Conservation (phyloP, 2,797 vertebrate genomes). For the Labroides dimidiatus region DNA sequence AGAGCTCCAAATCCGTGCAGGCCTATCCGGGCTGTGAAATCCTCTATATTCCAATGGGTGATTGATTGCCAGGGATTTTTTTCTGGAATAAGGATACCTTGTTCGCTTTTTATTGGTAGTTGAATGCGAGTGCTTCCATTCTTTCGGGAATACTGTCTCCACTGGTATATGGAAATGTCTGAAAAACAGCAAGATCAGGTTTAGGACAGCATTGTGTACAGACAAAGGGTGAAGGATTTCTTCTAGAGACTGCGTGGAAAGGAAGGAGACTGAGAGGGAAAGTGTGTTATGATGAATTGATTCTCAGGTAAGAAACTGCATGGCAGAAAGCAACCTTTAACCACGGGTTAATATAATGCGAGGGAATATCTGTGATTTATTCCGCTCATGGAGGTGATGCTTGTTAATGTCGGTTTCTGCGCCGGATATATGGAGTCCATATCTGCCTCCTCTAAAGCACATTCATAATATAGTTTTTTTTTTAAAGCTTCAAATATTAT, state of each 20-base stretch:
- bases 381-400: conserved; percentile 85
- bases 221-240: conserved; percentile 99
- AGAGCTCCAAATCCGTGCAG: conserved; percentile 76
- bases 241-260: conserved; percentile 90
- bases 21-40: conserved; percentile 68
- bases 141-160: conserved; percentile 99
- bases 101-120: conserved; percentile 98
- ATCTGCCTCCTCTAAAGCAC: conserved; percentile 51
- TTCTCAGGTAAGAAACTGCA: conserved; percentile 98
- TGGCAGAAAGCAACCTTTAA: conserved; percentile 94
- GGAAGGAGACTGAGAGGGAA: conserved; percentile 88
- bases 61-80: conserved; percentile 85
- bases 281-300: conserved; percentile 97
- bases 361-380: conserved; percentile 90
- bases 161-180: conserved; percentile 96
- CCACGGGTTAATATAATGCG: conserved; percentile 87
- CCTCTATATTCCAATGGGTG: conserved; percentile 79
- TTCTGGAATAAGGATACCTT: conserved; percentile 85
- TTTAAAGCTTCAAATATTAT: conserved; percentile 80
- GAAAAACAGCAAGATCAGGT: conserved; percentile 98
- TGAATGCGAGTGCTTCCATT: conserved; percentile 94
- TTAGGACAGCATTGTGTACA: conserved; percentile 97
- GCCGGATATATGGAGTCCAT: conserved; percentile 69
- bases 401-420: conserved; percentile 84
- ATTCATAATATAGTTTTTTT: conserved; percentile 62